phyloP scores from a whole-genome alignment of 2,113 vertebrate genomes.

The Eulemur rufifrons region DNA sequence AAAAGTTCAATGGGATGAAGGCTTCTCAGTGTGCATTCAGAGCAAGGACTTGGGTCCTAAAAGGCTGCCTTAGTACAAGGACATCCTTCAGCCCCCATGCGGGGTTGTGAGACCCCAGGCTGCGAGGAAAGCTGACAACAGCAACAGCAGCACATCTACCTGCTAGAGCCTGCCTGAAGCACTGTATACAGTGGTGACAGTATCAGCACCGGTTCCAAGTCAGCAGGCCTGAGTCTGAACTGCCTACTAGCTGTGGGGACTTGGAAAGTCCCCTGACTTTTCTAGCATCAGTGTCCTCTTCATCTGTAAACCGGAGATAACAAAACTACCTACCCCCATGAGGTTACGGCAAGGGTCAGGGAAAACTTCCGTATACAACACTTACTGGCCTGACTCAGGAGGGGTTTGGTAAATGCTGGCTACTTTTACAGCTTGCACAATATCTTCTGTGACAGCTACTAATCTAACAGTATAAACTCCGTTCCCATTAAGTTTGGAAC shows the following conservation, averaged over 20 bases:
- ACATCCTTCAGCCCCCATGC: fast-evolving
- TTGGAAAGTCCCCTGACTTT: neutral
- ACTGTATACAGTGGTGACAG: fast-evolving
- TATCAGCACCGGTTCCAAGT: neutral
- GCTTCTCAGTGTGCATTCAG: fast-evolving
- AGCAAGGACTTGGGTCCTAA: neutral
- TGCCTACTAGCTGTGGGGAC: neutral
- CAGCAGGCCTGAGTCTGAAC: neutral
- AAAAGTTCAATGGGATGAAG: neutral
- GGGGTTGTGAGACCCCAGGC: neutral
- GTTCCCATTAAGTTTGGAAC: neutral
- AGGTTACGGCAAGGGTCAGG: neutral
- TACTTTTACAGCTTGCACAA: fast-evolving
- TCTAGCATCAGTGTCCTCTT: neutral
- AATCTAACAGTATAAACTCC: fast-evolving
- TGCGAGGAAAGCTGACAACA: neutral
- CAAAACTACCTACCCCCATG: neutral
- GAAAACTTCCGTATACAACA: neutral
- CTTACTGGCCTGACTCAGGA: fast-evolving
- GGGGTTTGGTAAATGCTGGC: neutral
- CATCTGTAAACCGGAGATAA: neutral
- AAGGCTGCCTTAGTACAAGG: neutral
- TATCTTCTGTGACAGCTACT: neutral
- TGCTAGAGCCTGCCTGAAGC: neutral
- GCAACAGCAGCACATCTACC: neutral